Evolutionary conservation across 2,797 vertebrate species (phyloP), one percentile per base, ranked within the genome.

Genomic region (Melanogrammus aeglefinus): DNA sequence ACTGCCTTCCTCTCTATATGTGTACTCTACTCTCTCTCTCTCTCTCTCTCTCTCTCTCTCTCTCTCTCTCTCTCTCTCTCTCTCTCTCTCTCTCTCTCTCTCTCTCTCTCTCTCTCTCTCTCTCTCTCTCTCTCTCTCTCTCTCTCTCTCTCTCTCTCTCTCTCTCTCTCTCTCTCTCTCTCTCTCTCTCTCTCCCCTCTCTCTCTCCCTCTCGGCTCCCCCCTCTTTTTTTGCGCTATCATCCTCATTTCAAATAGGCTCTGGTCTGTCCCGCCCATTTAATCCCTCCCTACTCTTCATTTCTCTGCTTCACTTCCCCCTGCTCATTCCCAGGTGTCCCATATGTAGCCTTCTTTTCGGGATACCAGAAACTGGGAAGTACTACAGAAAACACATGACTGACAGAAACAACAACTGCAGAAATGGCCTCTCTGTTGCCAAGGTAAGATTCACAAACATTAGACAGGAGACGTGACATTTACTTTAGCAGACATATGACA

Each of bases 381-480:
- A 91, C 91, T 91, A 91, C 91, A 88, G 88, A 86, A 93, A 92
- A 84, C 83, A 90, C 85, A 89, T 72, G 16, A 92, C 91, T 88
- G 88, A 91, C 83, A 89, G 87, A 79, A 93, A 92, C 88, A 94
- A 92, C 89, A 91, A 90, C 86, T 91, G 80, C 84, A 90, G 87
- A 81, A 92, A 92, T 84, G 88, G 82, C 75, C 91, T 94, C 75
- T 77, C 74, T 84, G 90, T 88, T 36, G 76, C 89, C 13, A 95
- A 94, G 93, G 94, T 95, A 94, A 92, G 91, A 6, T 39, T 74
- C 3, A 13, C 76, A 71, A 36, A 4, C 47, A 35, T 36, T 21
- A 18, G 10, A 3, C 8, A 69, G 5, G 6, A 66, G 33, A 66
- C 16, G 66, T 24, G 13, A 31, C 1, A 74, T 35, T 69, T 9